These are phyloP conservation scores for Drosophila sp. DNA, from an alignment of 1,140 invertebrate species.

Conservation along the genomic window DNA sequence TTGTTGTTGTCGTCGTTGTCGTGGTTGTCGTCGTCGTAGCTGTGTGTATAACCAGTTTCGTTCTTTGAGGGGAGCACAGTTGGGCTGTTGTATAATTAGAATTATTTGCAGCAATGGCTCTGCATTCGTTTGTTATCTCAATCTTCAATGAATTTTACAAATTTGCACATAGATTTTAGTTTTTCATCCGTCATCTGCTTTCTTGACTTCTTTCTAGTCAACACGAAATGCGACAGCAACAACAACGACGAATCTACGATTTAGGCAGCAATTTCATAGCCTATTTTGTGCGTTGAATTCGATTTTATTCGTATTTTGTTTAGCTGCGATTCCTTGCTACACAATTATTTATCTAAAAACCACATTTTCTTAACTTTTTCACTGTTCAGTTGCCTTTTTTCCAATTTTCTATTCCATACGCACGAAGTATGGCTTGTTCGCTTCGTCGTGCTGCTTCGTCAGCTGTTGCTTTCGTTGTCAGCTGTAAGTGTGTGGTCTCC, in stretches of 20 bases:
- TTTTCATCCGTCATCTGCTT: conserved; percentile 61
- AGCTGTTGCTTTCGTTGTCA: conserved; percentile 57
- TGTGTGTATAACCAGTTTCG: conserved; percentile 82
- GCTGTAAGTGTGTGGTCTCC: conserved; percentile 38
- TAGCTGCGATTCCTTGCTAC: conserved; percentile 8
- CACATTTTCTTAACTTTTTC: conserved; percentile 69
- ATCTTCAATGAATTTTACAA: conserved; percentile 58
- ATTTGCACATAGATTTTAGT: conserved; percentile 63
- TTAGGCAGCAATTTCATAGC: conserved; percentile 30
- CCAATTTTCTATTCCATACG: conserved; percentile 54
- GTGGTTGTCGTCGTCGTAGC: conserved; percentile 46
- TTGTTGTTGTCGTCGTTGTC: conserved; percentile 35
- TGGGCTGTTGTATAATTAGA: conserved; percentile 78
- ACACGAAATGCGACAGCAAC: conserved; percentile 64
- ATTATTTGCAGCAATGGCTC: conserved; percentile 51
- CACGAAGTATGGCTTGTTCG: conserved; percentile 51
- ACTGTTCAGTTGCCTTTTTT: conserved; percentile 49
- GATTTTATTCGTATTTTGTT: conserved; percentile 18
- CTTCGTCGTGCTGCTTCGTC: conserved; percentile 54
- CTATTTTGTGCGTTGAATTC: conserved; percentile 35
- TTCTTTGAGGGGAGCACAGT: conserved; percentile 63
- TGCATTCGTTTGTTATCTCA: conserved; percentile 48
- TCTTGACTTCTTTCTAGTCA: conserved; percentile 47
- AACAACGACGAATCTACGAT: conserved; percentile 48
- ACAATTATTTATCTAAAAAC: conserved; percentile 49